Base-by-base conservation (phyloP, 1,140 invertebrate species). In the Hycleus phaleratus region DNA sequence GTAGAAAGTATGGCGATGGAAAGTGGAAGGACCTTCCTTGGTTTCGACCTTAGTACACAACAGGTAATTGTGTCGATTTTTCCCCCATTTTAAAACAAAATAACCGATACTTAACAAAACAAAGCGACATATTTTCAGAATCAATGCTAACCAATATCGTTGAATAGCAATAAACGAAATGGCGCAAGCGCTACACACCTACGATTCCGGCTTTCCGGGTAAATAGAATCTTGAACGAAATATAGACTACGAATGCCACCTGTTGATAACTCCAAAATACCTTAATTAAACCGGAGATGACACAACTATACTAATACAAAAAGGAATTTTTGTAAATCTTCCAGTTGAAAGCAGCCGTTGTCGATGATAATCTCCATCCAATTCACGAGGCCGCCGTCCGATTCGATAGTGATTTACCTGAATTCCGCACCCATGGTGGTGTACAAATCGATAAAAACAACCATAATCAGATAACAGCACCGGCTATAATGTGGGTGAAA, bases 401-500 rank as follows among this genome's bases (percentile, higher is more conserved):
- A 55, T 97, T 93, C 79, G 93, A 97, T 73, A 84, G 80, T 63
- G 91, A 95, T 73, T 75, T 97, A 9, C 91, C 92, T 24, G 91
- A 96, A 77, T 96, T 91, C 72, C 85, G 87, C 67, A 92, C 90
- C 3, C 82, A 83, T 56, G 88, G 88, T 8, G 93, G 93, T n/a
- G 88, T 89, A 9, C 77, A 88, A 47, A 77, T 81, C 24, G 81
- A 82, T 39, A 75, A 80, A 57, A 79, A 77, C 10, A 77, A 80
- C 68, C 70, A 74, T 1, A 64, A 71, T 49, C 76, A 83, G n/a
- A 85, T 92, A 43, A 87, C 85, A 46, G 86, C 86, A 3, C 93
- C 93, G 0, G 84, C 90, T 0, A 74, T 92, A 2, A 91, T 98
- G 86, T 98, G 94, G 94, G 84, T 98, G 0, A 95, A 97, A 76